These are phyloP conservation scores for Psilanteris sp. DNA, from an alignment of 1,140 invertebrate genomes.

Conservation along the genomic window DNA sequence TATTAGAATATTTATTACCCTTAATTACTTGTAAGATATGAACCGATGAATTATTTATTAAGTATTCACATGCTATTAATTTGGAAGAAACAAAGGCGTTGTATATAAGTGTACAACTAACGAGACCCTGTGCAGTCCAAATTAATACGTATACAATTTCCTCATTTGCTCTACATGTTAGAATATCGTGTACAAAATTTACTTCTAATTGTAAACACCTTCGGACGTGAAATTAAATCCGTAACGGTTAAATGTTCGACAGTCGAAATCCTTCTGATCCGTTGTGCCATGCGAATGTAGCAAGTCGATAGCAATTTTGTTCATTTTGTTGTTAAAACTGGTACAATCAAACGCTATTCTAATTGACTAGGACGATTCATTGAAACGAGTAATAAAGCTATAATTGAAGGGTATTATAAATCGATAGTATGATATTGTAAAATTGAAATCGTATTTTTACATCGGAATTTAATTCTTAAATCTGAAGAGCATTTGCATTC, in stretches of 20 bases:
- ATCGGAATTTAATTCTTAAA: conserved; percentile 15
- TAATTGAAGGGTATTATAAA: too few species aligned
- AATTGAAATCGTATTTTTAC: conserved; percentile 43
- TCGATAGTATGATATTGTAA: too few species aligned
- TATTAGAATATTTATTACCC: conserved; percentile 17
- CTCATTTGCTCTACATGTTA: conserved; percentile 9
- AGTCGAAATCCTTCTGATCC: too few species aligned
- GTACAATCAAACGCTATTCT: too few species aligned
- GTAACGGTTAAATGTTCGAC: conserved; percentile 4
- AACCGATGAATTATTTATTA: conserved; percentile 18
- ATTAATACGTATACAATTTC: conserved; percentile 2
- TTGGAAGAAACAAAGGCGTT: not conserved
- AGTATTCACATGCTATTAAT: not conserved
- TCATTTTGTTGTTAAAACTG: too few species aligned
- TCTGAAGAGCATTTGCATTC: conserved; percentile 1
- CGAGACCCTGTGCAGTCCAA: not conserved
- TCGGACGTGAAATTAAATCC: conserved; percentile 5
- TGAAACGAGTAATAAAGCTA: too few species aligned
- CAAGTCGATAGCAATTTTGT: too few species aligned
- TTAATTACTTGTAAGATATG: conserved; percentile 3
- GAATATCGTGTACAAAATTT: conserved; percentile 16
- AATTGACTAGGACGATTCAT: too few species aligned
- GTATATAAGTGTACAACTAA: conserved; percentile 5
- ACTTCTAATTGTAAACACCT: conserved; percentile 4
- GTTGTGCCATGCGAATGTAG: too few species aligned